A percentile compares a stretch with the other conserved stretches of the same genome.
These are phyloP conservation scores for Cecropterus lyciades DNA, from an alignment of 1,140 invertebrate genomes.

Conservation along the genomic window DNA sequence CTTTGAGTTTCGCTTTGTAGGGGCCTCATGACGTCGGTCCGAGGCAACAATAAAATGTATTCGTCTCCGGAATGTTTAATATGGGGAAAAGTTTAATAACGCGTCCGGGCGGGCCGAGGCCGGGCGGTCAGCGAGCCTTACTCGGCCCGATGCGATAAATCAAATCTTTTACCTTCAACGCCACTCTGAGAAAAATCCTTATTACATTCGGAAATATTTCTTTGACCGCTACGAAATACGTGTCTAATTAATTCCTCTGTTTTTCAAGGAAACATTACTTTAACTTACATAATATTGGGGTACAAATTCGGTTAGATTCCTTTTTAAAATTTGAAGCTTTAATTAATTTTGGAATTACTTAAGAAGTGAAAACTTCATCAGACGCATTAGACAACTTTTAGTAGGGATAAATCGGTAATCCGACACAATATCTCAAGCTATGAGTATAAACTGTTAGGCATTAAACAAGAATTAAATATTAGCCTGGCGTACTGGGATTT, in stretches of 20 bases:
- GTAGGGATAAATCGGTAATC: no score
- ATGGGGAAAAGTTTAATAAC: constrained; percentile 84
- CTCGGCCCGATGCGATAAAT: constrained; percentile 78
- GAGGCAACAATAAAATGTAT: constrained; percentile 84
- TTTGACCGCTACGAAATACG: constrained; percentile 48
- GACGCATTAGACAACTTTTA: no score
- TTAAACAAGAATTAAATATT: no score
- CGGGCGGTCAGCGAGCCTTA: constrained; percentile 69
- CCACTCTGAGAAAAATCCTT: constrained; percentile 74
- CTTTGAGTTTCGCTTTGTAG: constrained; percentile 84
- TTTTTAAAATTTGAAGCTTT: no score
- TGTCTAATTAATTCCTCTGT: constrained; percentile 44
- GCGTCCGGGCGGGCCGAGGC: constrained; percentile 70
- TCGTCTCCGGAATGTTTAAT: constrained; percentile 84
- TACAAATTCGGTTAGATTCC: no score
- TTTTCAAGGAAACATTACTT: constrained; percentile 20
- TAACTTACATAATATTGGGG: no score
- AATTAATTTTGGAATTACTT: no score
- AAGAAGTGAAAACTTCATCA: no score
- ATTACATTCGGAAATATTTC: constrained; percentile 78
- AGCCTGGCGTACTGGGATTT: no score
- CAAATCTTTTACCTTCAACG: constrained; percentile 80
- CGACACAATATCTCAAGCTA: no score
- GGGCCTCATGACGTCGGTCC: constrained; percentile 81
- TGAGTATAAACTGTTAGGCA: no score